phyloP scores from a whole-genome alignment of 2,797 vertebrate species.

The Pempheris klunzingeri region DNA sequence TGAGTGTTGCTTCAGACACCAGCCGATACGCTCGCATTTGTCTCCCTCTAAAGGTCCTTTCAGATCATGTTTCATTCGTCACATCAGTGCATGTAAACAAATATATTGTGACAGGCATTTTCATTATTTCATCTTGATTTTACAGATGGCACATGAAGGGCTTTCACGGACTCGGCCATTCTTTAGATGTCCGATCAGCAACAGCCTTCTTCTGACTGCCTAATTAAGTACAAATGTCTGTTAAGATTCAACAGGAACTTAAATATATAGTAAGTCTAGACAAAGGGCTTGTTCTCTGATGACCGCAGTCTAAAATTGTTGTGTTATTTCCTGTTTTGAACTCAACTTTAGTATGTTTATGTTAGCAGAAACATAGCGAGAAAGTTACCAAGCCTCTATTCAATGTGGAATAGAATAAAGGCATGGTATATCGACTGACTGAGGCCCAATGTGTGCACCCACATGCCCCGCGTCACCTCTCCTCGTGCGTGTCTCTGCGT shows the following conservation, averaged over 20 bases:
- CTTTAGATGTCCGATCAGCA: neutral
- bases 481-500: neutral
- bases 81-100: neutral
- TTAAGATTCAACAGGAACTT: neutral
- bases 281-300: neutral
- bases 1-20: constrained; percentile 17
- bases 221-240: neutral
- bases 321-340: constrained; percentile 29
- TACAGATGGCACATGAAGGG: neutral
- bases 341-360: neutral
- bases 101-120: constrained; percentile 6
- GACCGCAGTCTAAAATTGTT: neutral
- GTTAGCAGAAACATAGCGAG: constrained; percentile 20
- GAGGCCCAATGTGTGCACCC: constrained; percentile 4
- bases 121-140: constrained; percentile 5
- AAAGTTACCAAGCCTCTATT: constrained; percentile 12
- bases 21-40: constrained; percentile 59
- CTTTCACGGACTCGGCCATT: neutral
- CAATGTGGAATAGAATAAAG: neutral
- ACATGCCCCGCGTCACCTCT: constrained; percentile 24
- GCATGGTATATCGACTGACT: neutral
- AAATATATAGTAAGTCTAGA: neutral
- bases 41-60: constrained; percentile 74
- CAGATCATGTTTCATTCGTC: constrained; percentile 42
- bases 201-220: neutral